Evolutionary conservation across 1,140 invertebrate species (phyloP).

Genomic region (Sitophilus oryzae): DNA sequence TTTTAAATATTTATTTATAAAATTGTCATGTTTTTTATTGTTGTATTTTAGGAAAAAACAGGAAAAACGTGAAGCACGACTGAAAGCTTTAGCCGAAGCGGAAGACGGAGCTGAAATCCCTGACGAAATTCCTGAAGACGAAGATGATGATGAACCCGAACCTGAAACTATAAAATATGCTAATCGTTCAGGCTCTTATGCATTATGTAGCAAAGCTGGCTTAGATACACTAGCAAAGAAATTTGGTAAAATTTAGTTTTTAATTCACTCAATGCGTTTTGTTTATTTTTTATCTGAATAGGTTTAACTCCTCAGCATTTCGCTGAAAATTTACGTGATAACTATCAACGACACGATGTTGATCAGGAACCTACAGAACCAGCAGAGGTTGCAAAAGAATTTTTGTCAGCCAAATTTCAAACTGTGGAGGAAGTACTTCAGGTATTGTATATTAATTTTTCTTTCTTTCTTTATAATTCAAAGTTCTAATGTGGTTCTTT

Average conservation of each 20-base stretch:
- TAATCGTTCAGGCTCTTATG: constrained; percentile 78
- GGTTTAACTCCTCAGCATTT: constrained; percentile 91
- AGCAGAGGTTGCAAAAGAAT: constrained; percentile 72
- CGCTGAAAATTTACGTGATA: constrained; percentile 93
- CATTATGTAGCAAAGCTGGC: constrained; percentile 77
- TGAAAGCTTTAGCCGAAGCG: constrained; percentile 48
- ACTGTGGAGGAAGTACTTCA: constrained; percentile 73
- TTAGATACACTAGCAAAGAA: constrained; percentile 80
- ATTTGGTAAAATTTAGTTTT: constrained; percentile 55
- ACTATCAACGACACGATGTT: constrained; percentile 95
- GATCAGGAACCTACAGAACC: constrained; percentile 84
- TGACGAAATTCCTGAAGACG: constrained; percentile 52
- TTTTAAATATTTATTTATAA: constrained; percentile 2
- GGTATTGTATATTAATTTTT: background rate
- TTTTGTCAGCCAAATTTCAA: constrained; percentile 48
- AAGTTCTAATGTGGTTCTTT: background rate
- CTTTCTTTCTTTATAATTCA: background rate
- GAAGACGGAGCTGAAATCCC: constrained; percentile 54
- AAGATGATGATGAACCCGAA: constrained; percentile 54
- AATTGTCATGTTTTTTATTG: background rate
- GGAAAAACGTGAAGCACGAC: constrained; percentile 49
- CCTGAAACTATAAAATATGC: constrained; percentile 74
- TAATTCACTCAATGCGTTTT: background rate
- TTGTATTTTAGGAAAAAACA: constrained; percentile 45
- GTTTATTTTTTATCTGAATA: background rate